Base-by-base conservation (phyloP, 2,797 vertebrate species). In the Telmatherina bonti region DNA sequence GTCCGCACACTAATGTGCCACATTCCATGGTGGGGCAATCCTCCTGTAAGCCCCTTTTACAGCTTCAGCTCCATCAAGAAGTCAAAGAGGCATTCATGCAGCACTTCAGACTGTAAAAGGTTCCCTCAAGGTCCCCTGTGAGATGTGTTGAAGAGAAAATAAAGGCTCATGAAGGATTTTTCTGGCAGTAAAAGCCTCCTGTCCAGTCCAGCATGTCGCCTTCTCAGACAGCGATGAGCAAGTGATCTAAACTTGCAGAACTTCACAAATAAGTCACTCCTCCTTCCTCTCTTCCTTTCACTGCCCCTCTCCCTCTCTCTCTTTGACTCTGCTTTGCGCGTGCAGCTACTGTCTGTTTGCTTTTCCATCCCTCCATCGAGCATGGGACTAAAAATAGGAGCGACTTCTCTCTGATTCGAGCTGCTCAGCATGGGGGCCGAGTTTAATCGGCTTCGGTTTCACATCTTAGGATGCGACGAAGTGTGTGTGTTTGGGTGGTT, bases 341-440 rank as follows among this genome's bases (percentile, higher is more conserved):
- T 87, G 83, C 67, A 78, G 84, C 84, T 84, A 71, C 89, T 84
- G 85, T 90, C 88, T 84, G 79, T 88, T 90, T 84, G 81, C 84
- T 74, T 90, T 88, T 92, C 82, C 84, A 86, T 92, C 85, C 79
- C 57, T 85, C 81, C 79, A 79, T 91, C 76, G 30, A 85, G 79
- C 85, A 20, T 89, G 79, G 85, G 80, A 81, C 90, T 93, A 93
- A 92, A 93, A 93, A 93, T 93, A 93, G 91, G 66, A 76, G 69
- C 36, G 29, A 81, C 82, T 88, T 89, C 74, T 80, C 76, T 74
- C 72, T 36, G 67, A 87, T 79, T 86, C 79, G 85, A 20, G 43
- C 64, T 45, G 11, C 84, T 79, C 51, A 27, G 63, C 15, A 60
- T 35, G 67, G 62, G 59, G 60, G 47, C 68, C 45, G 61, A 29